Percentiles rank a stretch among this genome's conserved stretches.
phyloP scores from a whole-genome alignment of 2,888 invertebrate species.

The Agrilus biguttatus region DNA sequence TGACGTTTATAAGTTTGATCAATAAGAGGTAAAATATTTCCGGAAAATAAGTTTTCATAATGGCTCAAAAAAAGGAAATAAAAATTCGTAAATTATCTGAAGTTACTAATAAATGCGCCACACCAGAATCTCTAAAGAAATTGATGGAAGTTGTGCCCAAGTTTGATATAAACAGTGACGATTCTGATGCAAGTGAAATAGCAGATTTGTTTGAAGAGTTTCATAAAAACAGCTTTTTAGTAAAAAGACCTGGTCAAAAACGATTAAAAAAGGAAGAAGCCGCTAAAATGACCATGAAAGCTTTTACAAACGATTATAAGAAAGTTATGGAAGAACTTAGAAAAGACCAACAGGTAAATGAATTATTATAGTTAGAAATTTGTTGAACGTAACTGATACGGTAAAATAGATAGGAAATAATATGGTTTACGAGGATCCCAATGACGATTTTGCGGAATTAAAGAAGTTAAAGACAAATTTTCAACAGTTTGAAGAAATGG shows the following conservation, averaged over 20 bases:
- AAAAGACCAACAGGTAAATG: conserved; percentile 13
- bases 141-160: conserved; percentile 12
- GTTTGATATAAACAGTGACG: conserved; percentile 13
- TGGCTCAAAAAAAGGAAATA: conserved; percentile 1
- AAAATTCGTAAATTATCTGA: conserved; percentile 2
- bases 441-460: background rate
- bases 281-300: conserved; percentile 15
- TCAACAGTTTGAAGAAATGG: conserved; percentile 3
- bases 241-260: conserved; percentile 9
- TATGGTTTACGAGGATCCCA: conserved; percentile 7
- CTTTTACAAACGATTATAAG: conserved; percentile 21
- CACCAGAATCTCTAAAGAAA: conserved; percentile 12
- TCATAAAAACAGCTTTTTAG: conserved; percentile 15
- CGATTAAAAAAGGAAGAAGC: conserved; percentile 18
- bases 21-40: conserved; percentile 11
- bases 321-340: conserved; percentile 15
- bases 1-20: conserved; percentile 13
- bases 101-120: conserved; percentile 3
- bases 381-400: background rate
- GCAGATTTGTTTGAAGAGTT: conserved; percentile 18
- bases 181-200: conserved; percentile 15
- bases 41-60: too few relatives aligned
- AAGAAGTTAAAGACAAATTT: conserved; percentile 6
- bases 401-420: conserved; percentile 6
- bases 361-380: conserved; percentile 1